These are phyloP conservation scores for Podilymbus podiceps DNA, from an alignment of 2,113 vertebrate genomes.

Conservation along the genomic window DNA sequence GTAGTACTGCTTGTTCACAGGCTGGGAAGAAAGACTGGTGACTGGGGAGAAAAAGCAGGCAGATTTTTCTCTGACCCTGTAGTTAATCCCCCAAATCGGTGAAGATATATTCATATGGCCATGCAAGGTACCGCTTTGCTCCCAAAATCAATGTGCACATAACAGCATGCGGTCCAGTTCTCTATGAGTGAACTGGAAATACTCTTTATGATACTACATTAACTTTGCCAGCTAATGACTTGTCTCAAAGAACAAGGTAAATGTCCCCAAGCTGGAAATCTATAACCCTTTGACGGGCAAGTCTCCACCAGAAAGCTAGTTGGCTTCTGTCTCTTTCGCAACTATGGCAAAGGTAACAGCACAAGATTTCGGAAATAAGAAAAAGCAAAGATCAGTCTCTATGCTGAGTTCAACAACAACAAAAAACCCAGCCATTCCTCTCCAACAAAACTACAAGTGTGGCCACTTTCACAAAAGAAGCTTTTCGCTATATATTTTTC, in stretches of 20 bases:
- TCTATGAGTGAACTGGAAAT: not conserved
- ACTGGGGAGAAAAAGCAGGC: not conserved
- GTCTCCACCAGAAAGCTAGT: not conserved
- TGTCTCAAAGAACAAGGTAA: not conserved
- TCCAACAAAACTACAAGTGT: not conserved
- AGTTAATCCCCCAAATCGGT: not conserved
- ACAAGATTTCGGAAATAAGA: not conserved
- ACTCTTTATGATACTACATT: not conserved
- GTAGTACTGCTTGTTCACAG: not conserved
- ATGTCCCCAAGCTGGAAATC: not conserved
- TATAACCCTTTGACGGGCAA: not conserved
- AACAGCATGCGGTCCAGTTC: accelerated
- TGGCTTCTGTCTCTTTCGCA: not conserved
- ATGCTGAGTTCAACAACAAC: not conserved
- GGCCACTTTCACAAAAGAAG: not conserved
- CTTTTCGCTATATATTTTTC: not conserved
- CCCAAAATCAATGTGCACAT: accelerated
- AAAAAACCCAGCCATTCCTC: not conserved
- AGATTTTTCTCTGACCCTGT: not conserved
- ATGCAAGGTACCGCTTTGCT: not conserved
- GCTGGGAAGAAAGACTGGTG: not conserved
- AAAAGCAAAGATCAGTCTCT: not conserved
- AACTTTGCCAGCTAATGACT: not conserved
- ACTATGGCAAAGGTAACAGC: not conserved
- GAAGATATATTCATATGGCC: not conserved